phyloP scores from a whole-genome alignment of 2,113 vertebrate genomes.

The Isurus oxyrinchus region DNA sequence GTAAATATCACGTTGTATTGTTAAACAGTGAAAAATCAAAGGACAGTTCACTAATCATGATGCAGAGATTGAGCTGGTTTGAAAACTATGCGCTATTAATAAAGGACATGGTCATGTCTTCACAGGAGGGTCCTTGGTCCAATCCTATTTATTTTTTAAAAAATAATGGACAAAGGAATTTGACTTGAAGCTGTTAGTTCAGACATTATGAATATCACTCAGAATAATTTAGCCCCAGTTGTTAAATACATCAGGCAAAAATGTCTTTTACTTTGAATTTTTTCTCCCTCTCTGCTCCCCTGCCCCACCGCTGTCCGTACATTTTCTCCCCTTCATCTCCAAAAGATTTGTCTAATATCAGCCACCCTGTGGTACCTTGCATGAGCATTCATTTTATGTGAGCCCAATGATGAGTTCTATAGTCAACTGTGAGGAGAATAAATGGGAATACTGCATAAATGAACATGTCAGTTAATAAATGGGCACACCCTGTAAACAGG shows the following conservation, averaged over 20 bases:
- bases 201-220: background rate
- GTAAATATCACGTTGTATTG: conserved; percentile 4
- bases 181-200: background rate
- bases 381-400: background rate
- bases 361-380: background rate
- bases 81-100: background rate
- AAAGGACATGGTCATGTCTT: background rate
- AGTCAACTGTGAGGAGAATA: background rate
- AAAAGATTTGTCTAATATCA: background rate
- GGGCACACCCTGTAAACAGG: background rate
- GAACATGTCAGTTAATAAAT: no score
- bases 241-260: background rate
- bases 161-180: background rate
- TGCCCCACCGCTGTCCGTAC: background rate
- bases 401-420: background rate
- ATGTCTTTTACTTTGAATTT: background rate
- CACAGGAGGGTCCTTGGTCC: background rate
- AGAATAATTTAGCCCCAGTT: background rate
- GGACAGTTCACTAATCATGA: background rate
- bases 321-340: background rate
- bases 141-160: background rate
- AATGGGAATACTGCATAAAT: no score
- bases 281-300: background rate
- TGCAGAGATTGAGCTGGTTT: background rate
- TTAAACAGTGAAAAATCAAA: conserved; percentile 23